phyloP scores from a whole-genome alignment of 2,888 invertebrate species.

The Aspidiotus destructor region DNA sequence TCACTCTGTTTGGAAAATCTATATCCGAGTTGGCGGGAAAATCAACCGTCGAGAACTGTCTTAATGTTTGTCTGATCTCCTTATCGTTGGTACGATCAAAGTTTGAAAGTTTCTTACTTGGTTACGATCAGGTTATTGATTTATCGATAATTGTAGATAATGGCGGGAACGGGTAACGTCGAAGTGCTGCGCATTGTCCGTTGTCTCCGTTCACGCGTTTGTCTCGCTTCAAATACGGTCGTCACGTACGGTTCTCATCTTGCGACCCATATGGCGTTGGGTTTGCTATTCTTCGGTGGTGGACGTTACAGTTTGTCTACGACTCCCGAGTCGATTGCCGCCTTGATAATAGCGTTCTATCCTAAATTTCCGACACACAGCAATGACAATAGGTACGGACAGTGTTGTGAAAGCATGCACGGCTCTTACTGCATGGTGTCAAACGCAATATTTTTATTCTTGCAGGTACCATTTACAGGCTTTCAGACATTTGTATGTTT shows the following conservation, averaged over 20 bases:
- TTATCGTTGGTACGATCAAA: constrained; percentile 59
- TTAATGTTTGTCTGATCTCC: constrained; percentile 71
- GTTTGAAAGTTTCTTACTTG: neutral
- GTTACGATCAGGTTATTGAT: neutral
- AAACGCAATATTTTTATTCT: constrained; percentile 23
- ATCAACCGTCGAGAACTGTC: constrained; percentile 78
- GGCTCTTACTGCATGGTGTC: neutral
- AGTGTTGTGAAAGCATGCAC: neutral
- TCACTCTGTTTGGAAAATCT: constrained; percentile 57
- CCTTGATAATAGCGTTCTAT: constrained; percentile 84
- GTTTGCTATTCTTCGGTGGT: constrained; percentile 86
- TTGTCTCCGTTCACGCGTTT: constrained; percentile 70
- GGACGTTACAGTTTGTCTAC: constrained; percentile 78
- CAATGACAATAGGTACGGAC: constrained; percentile 76
- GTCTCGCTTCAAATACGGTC: constrained; percentile 53
- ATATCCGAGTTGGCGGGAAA: constrained; percentile 81
- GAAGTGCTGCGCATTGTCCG: constrained; percentile 70
- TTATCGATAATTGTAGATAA: constrained; percentile 50
- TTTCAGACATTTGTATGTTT: constrained; percentile 86
- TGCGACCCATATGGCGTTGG: constrained; percentile 90
- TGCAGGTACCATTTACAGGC: constrained; percentile 91
- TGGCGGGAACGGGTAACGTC: constrained; percentile 89
- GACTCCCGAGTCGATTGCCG: constrained; percentile 74
- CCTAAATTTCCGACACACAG: constrained; percentile 95
- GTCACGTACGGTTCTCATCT: constrained; percentile 86